phyloP scores from a whole-genome alignment of 2,797 vertebrate species.

The Sternotherus odoratus region DNA sequence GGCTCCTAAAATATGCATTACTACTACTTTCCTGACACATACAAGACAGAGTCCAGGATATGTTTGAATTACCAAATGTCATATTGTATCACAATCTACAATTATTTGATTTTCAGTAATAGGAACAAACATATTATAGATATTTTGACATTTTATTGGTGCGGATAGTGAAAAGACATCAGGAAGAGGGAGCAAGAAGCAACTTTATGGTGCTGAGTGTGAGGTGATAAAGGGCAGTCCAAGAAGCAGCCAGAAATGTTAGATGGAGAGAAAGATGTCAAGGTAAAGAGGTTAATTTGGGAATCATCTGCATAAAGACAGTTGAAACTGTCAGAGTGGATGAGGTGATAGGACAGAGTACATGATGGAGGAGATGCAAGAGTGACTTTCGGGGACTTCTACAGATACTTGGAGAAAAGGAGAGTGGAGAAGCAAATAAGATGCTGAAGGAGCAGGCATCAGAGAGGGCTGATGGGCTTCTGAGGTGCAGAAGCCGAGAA shows the following conservation, averaged over 20 bases:
- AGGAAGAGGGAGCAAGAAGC: neutral
- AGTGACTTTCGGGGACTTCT: neutral
- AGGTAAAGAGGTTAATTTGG: neutral
- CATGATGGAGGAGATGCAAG: rapidly evolving
- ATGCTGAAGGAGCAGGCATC: neutral
- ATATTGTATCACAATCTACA: conserved; percentile 61
- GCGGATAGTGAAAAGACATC: conserved; percentile 17
- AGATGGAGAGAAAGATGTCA: neutral
- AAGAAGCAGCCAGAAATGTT: conserved; percentile 38
- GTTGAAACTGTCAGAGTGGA: neutral
- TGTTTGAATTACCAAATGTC: conserved; percentile 57
- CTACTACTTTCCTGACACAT: conserved; percentile 1
- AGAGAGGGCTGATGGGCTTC: neutral
- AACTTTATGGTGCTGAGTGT: neutral
- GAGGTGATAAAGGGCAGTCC: neutral
- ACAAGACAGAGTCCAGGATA: conserved; percentile 42
- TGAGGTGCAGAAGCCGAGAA: neutral
- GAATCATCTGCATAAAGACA: neutral
- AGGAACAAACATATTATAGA: conserved; percentile 49
- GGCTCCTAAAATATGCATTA: conserved; percentile 31
- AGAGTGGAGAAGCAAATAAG: neutral
- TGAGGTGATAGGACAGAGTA: neutral
- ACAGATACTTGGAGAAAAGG: neutral
- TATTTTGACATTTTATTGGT: neutral
- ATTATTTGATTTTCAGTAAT: conserved; percentile 67